phyloP scores from a whole-genome alignment of 2,113 vertebrate genomes.

The Agelaius phoeniceus region DNA sequence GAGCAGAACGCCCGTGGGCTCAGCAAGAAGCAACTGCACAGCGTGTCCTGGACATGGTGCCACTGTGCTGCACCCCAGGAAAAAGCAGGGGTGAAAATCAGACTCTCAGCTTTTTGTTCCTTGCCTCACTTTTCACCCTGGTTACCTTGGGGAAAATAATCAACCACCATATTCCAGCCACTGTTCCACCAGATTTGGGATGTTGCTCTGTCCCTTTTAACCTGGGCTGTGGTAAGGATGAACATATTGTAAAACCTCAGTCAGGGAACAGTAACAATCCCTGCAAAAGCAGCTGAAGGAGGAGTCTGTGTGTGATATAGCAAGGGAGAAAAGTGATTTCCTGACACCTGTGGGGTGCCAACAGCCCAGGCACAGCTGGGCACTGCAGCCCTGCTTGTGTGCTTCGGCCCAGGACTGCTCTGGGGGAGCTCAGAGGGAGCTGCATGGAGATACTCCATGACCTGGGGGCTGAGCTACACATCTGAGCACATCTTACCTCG shows the following conservation, averaged over 20 bases:
- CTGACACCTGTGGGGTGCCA: neutral
- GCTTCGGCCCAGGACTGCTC: accelerated
- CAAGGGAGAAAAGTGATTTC: neutral
- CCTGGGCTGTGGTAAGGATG: neutral
- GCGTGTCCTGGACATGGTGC: accelerated
- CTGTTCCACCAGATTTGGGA: neutral
- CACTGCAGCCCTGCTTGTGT: neutral
- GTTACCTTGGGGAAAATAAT: neutral
- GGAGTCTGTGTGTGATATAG: neutral
- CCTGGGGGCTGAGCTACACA: no score
- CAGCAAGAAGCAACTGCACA: neutral
- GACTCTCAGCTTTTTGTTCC: neutral
- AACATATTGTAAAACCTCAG: neutral
- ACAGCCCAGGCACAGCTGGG: neutral
- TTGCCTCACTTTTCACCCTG: neutral
- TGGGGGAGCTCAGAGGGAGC: neutral
- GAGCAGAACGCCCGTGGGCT: accelerated
- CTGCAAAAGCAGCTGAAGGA: neutral
- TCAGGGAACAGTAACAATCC: neutral
- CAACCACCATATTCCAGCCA: neutral
- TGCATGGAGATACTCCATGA: accelerated
- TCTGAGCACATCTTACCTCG: neutral
- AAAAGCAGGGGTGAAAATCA: neutral
- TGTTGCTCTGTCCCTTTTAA: neutral
- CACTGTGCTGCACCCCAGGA: neutral